Base-by-base conservation (phyloP, 2,797 vertebrate species). In the Tamandua tetradactyla region DNA sequence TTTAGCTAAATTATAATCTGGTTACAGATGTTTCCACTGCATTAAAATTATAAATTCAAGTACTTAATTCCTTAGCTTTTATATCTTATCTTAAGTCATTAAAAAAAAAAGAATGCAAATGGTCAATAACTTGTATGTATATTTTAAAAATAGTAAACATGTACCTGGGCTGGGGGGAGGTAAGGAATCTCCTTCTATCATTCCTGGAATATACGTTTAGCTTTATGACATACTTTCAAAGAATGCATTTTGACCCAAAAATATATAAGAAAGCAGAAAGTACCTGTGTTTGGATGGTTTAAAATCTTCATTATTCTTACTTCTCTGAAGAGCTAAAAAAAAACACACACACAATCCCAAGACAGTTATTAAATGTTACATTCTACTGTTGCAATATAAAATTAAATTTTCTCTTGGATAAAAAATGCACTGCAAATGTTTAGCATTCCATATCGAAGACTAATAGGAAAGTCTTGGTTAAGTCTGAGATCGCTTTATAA, bases 301-400 rank as follows among this genome's bases (percentile, higher is more conserved):
- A 99, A 98, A 98, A 99, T 99, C 99, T 99, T 99, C 99, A 99
- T 99, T 99, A 99, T 99, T 98, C 99, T 99, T 98, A 99, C 99
- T 99, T 99, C 99, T 99, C 99, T 99, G 98, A 99, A 99, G 98
- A 99, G 99, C 99, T 99, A 99, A 96, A 98, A 98, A 87, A 83
- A 97, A 87, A n/a, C n/a, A 95, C n/a, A n/a, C 88, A 95, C 8
- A 89, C 83, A 97, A 96, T 87, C 13, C 62, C 91, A 49, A 93
- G 35, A 96, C 27, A 89, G 78, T 89, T 74, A 94, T 44, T 92
- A 96, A 80, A 91, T 82, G 82, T 85, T 35, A 69, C 57, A 96
- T 20, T 87, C 55, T 76, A 94, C 42, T 83, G 62, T 14, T 81
- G 47, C 13, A 83, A 81, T 23, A 59, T 25, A 94, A 87, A 89